phyloP scores from a whole-genome alignment of 2,797 vertebrate genomes.

The Pangasius sanitwongsei region DNA sequence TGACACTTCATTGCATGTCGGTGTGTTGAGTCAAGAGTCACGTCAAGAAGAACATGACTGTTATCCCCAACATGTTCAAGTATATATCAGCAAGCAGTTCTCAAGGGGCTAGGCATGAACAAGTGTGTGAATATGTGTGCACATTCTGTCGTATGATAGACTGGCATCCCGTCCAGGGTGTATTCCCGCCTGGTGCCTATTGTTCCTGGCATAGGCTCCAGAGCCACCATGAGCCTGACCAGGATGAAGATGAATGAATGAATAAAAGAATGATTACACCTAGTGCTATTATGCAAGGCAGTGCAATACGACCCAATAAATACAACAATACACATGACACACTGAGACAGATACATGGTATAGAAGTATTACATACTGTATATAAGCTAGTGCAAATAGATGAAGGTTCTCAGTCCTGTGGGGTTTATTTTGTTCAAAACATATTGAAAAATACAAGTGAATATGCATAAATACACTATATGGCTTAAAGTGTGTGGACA shows the following conservation, averaged over 20 bases:
- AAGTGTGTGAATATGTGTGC: neutral
- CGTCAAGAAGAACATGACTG: neutral
- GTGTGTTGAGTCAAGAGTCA: conserved; percentile 19
- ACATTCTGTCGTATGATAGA: neutral
- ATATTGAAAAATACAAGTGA: neutral
- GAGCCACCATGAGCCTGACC: neutral
- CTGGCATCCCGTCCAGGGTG: neutral
- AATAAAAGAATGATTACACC: neutral
- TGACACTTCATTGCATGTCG: neutral
- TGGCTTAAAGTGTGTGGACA: neutral
- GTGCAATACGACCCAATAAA: neutral
- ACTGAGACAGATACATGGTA: neutral
- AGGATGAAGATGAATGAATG: neutral
- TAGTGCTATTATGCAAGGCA: neutral
- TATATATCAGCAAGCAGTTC: neutral
- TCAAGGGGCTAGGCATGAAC: neutral
- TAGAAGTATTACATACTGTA: neutral
- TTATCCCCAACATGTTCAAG: neutral
- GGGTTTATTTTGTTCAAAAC: neutral
- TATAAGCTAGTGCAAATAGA: neutral
- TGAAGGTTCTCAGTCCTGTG: neutral
- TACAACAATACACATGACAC: neutral
- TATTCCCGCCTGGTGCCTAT: neutral
- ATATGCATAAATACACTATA: neutral
- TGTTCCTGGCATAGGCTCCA: neutral